phyloP scores from a whole-genome alignment of 2,888 invertebrate species.

The Dynastes hyllus region DNA sequence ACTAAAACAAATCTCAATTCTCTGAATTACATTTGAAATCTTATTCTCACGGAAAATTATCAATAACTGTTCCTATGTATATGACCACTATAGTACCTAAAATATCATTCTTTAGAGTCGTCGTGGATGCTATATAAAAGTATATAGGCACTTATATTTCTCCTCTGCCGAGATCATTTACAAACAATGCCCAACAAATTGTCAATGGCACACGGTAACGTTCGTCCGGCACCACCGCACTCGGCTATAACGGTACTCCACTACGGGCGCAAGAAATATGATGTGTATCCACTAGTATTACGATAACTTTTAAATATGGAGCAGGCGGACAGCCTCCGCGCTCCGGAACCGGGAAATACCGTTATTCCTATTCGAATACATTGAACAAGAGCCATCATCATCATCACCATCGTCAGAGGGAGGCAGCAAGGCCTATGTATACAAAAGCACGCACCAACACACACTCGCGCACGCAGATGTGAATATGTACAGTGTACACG shows the following conservation, averaged over 20 bases:
- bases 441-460: background rate
- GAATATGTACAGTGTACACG: no score
- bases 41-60: no score
- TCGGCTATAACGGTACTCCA: constrained; percentile 10
- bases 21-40: no score
- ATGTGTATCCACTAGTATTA: constrained; percentile 51
- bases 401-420: no score
- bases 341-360: constrained; percentile 48
- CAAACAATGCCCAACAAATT: constrained; percentile 58
- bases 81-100: no score
- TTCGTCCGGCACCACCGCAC: background rate
- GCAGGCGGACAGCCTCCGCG: constrained; percentile 54
- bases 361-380: constrained; percentile 54
- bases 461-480: background rate
- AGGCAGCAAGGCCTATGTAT: background rate
- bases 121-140: no score
- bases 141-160: no score
- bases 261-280: constrained; percentile 34
- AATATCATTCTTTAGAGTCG: no score
- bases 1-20: no score
- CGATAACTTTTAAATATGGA: constrained; percentile 57
- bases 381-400: constrained; percentile 25
- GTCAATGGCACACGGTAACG: constrained; percentile 49
- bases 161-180: constrained; percentile 52
- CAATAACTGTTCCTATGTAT: no score